Conservation (phyloP, 2,113 vertebrate genomes). For the Antigone vipio region DNA sequence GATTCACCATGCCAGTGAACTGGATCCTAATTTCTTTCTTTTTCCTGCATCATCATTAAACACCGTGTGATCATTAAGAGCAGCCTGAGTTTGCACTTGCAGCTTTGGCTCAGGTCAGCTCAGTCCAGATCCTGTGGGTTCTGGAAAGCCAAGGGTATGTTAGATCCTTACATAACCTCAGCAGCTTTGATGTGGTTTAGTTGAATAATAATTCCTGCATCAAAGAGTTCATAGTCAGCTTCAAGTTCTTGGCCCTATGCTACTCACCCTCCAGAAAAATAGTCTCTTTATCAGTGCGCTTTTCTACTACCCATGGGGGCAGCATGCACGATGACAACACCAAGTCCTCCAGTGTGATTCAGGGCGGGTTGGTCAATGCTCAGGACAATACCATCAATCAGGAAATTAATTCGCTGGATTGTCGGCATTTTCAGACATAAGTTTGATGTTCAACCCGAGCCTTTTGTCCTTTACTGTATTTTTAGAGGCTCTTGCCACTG, state of each 20-base stretch:
- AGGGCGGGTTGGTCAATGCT: neutral
- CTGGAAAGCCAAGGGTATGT: neutral
- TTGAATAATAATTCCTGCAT: constrained; percentile 39
- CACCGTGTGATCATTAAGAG: neutral
- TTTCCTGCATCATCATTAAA: neutral
- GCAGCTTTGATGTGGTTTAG: constrained; percentile 40
- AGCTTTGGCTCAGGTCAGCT: neutral
- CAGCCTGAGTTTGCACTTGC: neutral
- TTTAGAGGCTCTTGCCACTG: constrained; percentile 32
- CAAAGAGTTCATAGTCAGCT: constrained; percentile 10
- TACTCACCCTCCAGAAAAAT: neutral
- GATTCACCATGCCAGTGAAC: neutral
- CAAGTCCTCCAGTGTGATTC: neutral
- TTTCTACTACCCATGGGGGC: neutral
- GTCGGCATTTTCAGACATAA: neutral
- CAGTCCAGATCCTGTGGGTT: neutral
- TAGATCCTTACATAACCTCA: constrained; percentile 45
- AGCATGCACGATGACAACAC: neutral
- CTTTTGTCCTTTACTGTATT: constrained; percentile 49
- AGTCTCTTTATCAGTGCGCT: neutral
- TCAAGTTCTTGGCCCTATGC: neutral
- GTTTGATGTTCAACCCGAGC: neutral
- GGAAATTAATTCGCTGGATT: neutral
- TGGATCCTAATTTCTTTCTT: neutral
- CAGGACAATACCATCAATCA: neutral